Percentiles rank a stretch among this genome's conserved stretches.
Conservation (phyloP, 2,888 invertebrate species). For the Dinocampus coccinellae region DNA sequence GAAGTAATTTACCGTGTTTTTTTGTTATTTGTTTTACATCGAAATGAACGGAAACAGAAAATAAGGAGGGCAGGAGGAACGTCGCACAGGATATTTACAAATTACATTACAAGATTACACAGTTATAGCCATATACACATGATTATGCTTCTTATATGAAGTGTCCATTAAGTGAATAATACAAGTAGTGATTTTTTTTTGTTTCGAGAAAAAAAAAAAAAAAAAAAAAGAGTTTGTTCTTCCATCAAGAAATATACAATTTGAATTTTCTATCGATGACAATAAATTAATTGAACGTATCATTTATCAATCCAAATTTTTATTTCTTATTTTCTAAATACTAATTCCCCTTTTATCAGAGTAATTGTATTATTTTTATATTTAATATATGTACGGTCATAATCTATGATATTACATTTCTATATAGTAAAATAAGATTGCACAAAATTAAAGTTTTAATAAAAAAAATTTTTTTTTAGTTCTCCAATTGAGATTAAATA, state of each 20-base stretch:
- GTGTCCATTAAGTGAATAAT: slow-evolving; percentile 42
- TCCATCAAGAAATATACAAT: not conserved
- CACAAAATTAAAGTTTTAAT: slow-evolving; percentile 18
- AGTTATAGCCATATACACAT: slow-evolving; percentile 59
- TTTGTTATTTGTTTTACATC: slow-evolving; percentile 49
- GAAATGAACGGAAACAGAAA: slow-evolving; percentile 62
- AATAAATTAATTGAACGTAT: not conserved
- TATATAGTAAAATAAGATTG: slow-evolving; percentile 21
- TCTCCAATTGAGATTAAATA: not conserved
- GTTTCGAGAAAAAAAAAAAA: slow-evolving; percentile 30
- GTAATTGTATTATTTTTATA: not conserved
- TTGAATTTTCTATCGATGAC: not conserved
- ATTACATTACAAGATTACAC: slow-evolving; percentile 63
- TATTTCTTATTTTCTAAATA: not conserved
- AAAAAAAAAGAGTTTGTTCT: slow-evolving; percentile 26
- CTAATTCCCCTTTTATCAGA: not conserved
- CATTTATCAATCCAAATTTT: not conserved
- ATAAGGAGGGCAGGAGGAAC: slow-evolving; percentile 52
- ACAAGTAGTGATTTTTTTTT: not conserved
- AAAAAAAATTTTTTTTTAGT: not conserved
- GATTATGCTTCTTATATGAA: not conserved
- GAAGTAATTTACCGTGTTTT: slow-evolving; percentile 52
- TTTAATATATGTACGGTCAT: not conserved
- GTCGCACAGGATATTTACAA: slow-evolving; percentile 61
- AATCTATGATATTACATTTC: slow-evolving; percentile 7